phyloP scores from a whole-genome alignment of 2,888 invertebrate genomes.

The Plagiodera versicolora region DNA sequence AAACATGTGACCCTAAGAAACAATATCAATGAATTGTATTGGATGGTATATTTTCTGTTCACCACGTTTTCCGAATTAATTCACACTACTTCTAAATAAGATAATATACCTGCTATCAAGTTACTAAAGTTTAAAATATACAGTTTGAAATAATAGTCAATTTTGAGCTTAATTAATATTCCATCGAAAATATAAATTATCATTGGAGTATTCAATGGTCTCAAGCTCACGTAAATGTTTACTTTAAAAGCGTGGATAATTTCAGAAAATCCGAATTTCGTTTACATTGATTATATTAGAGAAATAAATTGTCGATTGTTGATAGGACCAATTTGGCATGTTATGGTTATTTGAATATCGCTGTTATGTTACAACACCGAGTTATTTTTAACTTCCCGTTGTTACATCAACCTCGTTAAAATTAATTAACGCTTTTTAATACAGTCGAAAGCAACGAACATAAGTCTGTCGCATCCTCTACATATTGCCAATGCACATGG shows the following conservation, averaged over 20 bases:
- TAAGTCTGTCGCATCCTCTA: conserved; percentile 3
- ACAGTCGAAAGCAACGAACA: neutral
- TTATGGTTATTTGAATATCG: conserved; percentile 26
- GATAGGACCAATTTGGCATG: conserved; percentile 27
- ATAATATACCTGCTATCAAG: too few species aligned
- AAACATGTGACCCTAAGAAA: too few species aligned
- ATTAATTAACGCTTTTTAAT: conserved; percentile 29
- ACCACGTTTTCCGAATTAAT: too few species aligned
- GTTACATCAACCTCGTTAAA: conserved; percentile 32
- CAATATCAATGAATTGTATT: too few species aligned
- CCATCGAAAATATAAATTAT: too few species aligned
- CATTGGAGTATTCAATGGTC: neutral
- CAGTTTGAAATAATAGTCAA: too few species aligned
- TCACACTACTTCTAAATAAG: too few species aligned
- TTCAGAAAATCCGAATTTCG: neutral
- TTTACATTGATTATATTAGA: neutral
- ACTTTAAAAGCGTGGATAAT: neutral
- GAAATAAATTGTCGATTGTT: conserved; percentile 22
- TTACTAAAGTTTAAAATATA: too few species aligned
- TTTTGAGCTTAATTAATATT: too few species aligned
- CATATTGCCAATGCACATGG: conserved; percentile 33
- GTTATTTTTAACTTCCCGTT: conserved; percentile 31
- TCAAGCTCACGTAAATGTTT: neutral
- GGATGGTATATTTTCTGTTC: too few species aligned
- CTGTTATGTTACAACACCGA: conserved; percentile 27